Percentiles rank a stretch among this genome's conserved stretches.
These are phyloP conservation scores for Leistus spinibarbis DNA, from an alignment of 2,888 invertebrate genomes.

Conservation along the genomic window DNA sequence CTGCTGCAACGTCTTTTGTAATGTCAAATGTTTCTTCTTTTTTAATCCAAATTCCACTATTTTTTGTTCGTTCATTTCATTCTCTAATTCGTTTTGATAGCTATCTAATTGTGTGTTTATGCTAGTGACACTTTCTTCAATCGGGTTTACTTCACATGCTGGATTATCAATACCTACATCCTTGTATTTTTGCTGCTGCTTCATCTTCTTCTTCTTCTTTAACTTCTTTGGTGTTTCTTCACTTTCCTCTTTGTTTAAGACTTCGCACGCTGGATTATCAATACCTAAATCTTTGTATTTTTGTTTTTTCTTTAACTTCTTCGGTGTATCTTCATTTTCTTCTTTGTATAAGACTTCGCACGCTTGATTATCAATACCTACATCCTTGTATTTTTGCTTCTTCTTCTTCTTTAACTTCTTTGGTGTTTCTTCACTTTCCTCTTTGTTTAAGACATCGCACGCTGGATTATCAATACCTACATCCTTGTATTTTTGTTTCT, in stretches of 20 bases:
- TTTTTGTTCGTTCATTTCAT: conserved; percentile 54
- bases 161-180: conserved; percentile 44
- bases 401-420: conserved; percentile 35
- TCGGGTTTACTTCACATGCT: conserved; percentile 38
- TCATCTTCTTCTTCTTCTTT: not conserved
- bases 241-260: not conserved
- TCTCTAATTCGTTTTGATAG: conserved; percentile 55
- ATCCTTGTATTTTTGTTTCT: conserved; percentile 2
- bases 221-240: conserved; percentile 10
- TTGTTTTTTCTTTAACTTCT: conserved; percentile 5
- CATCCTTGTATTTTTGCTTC: conserved; percentile 14
- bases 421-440: conserved; percentile 7
- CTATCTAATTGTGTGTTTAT: conserved; percentile 51
- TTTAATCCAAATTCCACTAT: too few relatives aligned
- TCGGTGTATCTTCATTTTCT: not conserved
- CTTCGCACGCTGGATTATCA: conserved; percentile 1
- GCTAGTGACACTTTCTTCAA: conserved; percentile 43
- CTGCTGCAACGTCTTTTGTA: too few relatives aligned
- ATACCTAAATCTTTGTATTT: not conserved
- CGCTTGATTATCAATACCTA: conserved; percentile 27
- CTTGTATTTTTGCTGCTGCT: not conserved
- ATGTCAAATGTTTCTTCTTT: too few relatives aligned
- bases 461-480: conserved; percentile 30
- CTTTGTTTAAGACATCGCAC: not conserved
- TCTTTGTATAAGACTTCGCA: conserved; percentile 14